A percentile compares a stretch with the other conserved stretches of the same genome.
Conservation (phyloP, 2,113 vertebrate genomes). For the Oreochromis aureus region DNA sequence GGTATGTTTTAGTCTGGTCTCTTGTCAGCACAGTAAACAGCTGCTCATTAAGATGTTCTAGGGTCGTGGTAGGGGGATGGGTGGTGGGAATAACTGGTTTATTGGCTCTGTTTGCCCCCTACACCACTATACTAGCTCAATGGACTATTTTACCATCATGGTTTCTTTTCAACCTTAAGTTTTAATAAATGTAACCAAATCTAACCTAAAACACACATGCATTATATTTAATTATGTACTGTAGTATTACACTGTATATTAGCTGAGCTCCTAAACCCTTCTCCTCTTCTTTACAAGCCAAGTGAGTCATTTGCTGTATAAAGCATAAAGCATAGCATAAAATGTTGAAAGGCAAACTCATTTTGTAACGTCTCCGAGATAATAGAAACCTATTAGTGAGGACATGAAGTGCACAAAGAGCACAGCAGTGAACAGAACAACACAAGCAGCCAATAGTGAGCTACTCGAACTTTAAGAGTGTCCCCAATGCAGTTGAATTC, state of each 20-base stretch:
- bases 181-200: neutral
- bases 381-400: slow-evolving; percentile 31
- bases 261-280: neutral
- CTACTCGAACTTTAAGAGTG: neutral
- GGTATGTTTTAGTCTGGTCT: neutral
- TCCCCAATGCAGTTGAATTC: neutral
- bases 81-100: neutral
- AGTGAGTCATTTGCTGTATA: neutral
- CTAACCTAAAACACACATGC: neutral
- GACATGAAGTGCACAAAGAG: slow-evolving; percentile 7
- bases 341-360: neutral
- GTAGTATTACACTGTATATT: neutral
- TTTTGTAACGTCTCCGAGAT: neutral
- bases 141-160: neutral
- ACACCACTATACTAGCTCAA: neutral
- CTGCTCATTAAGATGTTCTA: neutral
- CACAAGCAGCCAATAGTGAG: neutral
- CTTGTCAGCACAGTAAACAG: neutral
- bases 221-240: neutral
- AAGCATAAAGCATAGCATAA: neutral
- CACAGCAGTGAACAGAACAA: neutral
- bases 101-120: neutral
- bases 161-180: neutral
- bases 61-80: neutral
- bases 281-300: neutral